These are phyloP conservation scores for Xenopus tropicalis DNA, from an alignment of 2,113 vertebrate genomes.

Conservation along the genomic window UCB_Xtro_10.0 CM004443.2:145635501-145636000, in stretches of 20 bases:
- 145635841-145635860: too few relatives aligned
- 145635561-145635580: slow-evolving; percentile 23
- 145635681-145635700: slow-evolving; percentile 21
- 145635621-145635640: slow-evolving; percentile 39
- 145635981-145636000: too few relatives aligned
- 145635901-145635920: too few relatives aligned
- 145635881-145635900: too few relatives aligned
- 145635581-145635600: slow-evolving; percentile 42
- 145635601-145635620: slow-evolving; percentile 36
- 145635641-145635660: slow-evolving; percentile 35
- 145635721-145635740: slow-evolving; percentile 25
- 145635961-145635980: too few relatives aligned
- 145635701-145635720: slow-evolving; percentile 31
- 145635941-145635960: too few relatives aligned
- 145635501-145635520: slow-evolving; percentile 19
- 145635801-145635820: too few relatives aligned
- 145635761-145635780: slow-evolving; percentile 30
- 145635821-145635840: too few relatives aligned
- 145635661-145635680: slow-evolving; percentile 40
- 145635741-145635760: slow-evolving; percentile 35
- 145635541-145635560: not conserved
- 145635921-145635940: too few relatives aligned
- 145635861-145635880: too few relatives aligned
- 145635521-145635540: slow-evolving; percentile 12
- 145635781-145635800: not conserved